Percentiles rank a stretch among this genome's conserved stretches.
These are phyloP conservation scores for Hemiscyllium ocellatum DNA, from an alignment of 2,113 vertebrate species.

Conservation along the genomic window DNA sequence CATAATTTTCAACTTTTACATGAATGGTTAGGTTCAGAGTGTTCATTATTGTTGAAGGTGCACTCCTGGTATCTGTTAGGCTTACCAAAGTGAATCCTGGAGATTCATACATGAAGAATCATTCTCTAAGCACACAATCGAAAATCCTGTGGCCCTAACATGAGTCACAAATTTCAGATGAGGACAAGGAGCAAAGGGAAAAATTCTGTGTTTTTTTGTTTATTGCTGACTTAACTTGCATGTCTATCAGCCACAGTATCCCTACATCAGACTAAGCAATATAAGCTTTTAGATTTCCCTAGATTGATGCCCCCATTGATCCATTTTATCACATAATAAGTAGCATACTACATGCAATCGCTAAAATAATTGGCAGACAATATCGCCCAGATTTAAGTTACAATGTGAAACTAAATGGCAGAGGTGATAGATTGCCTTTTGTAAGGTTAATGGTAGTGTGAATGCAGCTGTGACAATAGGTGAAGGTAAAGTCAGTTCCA, in stretches of 20 bases:
- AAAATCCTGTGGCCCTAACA: background rate
- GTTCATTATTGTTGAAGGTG: background rate
- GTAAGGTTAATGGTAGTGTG: background rate
- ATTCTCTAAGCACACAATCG: background rate
- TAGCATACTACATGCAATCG: background rate
- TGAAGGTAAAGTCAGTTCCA: background rate
- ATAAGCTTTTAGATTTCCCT: background rate
- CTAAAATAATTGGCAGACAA: background rate
- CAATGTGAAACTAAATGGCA: background rate
- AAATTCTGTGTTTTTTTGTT: background rate
- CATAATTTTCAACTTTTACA: background rate
- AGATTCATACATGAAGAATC: background rate
- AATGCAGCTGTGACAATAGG: background rate
- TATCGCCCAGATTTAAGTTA: background rate
- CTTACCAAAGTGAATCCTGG: background rate
- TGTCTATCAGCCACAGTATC: background rate
- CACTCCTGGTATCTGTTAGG: background rate
- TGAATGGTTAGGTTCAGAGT: background rate
- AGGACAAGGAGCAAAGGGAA: background rate
- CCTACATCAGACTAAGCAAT: background rate
- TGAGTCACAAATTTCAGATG: background rate
- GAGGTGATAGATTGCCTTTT: background rate
- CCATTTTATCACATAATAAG: background rate
- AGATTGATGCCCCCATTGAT: background rate
- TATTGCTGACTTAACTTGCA: background rate